Conservation (phyloP, 2,888 invertebrate species). For the Amblyjoppa proteus region DNA sequence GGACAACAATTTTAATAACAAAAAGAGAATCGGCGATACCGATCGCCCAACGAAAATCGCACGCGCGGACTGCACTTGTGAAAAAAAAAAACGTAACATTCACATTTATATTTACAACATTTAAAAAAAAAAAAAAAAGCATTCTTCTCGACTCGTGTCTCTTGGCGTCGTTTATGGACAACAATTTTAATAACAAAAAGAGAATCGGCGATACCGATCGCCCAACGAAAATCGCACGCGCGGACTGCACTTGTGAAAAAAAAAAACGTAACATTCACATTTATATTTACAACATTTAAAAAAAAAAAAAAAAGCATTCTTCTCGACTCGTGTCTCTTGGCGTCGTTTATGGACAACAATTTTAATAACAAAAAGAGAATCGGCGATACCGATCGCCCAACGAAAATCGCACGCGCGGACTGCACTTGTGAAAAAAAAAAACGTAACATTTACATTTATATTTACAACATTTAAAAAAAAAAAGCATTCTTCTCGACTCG, state of each 20-base stretch:
- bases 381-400: conserved; percentile 26
- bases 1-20: conserved; percentile 28
- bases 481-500: conserved; percentile 39
- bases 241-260: conserved; percentile 56
- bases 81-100: conserved; percentile 44
- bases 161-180: conserved; percentile 44
- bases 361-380: conserved; percentile 35
- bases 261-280: conserved; percentile 46
- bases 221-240: conserved; percentile 52
- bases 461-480: conserved; percentile 50
- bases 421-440: conserved; percentile 51
- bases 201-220: conserved; percentile 12
- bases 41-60: conserved; percentile 48
- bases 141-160: conserved; percentile 53
- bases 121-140: conserved; percentile 33
- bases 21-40: conserved; percentile 14
- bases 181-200: conserved; percentile 32
- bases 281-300: conserved; percentile 55
- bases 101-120: conserved; percentile 58
- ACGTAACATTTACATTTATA: conserved; percentile 52
- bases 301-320: conserved; percentile 31
- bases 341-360: conserved; percentile 29
- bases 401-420: conserved; percentile 53
- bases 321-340: conserved; percentile 55
- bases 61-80: conserved; percentile 57